Evolutionary conservation across 2,888 invertebrate genomes (phyloP), one percentile per base, ranked within the genome.

Genomic region (Drosophila cracens): DNA sequence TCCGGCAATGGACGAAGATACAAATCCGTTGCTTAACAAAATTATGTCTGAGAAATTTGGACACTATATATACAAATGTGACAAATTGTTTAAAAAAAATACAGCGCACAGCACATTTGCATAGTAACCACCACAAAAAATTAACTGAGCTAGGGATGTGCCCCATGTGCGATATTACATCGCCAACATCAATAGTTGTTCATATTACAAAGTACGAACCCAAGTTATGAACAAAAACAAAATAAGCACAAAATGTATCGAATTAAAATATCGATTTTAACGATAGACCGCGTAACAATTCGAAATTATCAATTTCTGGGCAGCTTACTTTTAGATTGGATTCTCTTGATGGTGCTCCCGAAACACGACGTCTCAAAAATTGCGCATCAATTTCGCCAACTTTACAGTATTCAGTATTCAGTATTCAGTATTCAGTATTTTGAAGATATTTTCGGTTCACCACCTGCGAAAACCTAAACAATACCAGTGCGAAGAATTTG

Each of bases 101-200:
- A n/a, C 49, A 69, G 56, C 72, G 40, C 72, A 65, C 56, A 61
- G 59, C 74, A 79, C 71, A 79, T 65, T 84, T 71, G 59, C 66
- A 72, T 53, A 54, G 53, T 67, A 74, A 65, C 75, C 48, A 79
- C 82, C 79, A 82, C 82, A 81, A 74, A 82, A 79, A 82, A 79
- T 71, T 79, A 82, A 82, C 59, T 78, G 56, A 79, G 46, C 33
- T 60, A 71, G 49, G 34, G 60, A 64, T 64, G 63, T 36, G 59
- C 7, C 5, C 16, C 25, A 58, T 56, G 5, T 2, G 2, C 58
- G 71, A 54, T 43, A 21, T 16, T n/a, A 11, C 11, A 46, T 46
- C 46, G 16, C 11, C 43, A 43, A 11, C 21, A 29, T 56, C 68
- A 57, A 69, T 52, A 43, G 18, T n/a, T 46, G 18, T 21, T 27